Evolutionary conservation across 2,113 vertebrate species (phyloP), one percentile per base, ranked within the genome.

Genomic region (Ciconia stormi): DNA sequence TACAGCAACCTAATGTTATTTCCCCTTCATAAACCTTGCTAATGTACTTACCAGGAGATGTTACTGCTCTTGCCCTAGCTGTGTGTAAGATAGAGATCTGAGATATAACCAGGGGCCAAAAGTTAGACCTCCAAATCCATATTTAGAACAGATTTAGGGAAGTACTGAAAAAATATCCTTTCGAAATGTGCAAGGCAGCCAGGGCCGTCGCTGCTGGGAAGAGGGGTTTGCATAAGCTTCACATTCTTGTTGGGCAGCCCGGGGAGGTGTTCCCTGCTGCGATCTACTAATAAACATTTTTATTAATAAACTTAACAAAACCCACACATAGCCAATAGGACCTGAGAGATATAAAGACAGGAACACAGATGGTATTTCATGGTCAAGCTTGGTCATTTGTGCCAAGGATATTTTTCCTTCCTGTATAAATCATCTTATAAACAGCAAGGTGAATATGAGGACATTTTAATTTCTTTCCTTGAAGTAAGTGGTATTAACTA

Each of bases 211-310:
- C 62, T 69, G 40, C 21, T 40, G 16, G 44, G 55, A n/a, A 70
- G 29, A 29, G 25, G 36, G 32, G 23, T 55, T 72, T 50, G 63
- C 10, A 4, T 8, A 8, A 82, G 52, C 52, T 52, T 16, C 47
- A 5, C 0, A 1, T 22, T 34, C 69, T 40, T 3, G 0, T 20
- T 20, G 40, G 40, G 52, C 69, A 76, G n/a, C n/a, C 17, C 2
- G 0, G 14, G 5, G n/a, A 61, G 23, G 15, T 0, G 1, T 82
- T 70, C 36, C 44, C 80, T 76, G 32, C 79, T 50, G 27, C 2
- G 1, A 61, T 17, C 34, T 81, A 7, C 46, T 52, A 49, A 58
- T 44, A 62, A 81, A 56, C 27, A 13, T 14, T 62, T 59, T 67
- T 62, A 42, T 72, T 81, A 52, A 56, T 27, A 52, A 70, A 62